A percentile compares a stretch with the other conserved stretches of the same genome.
Evolutionary conservation across 2,797 vertebrate genomes (phyloP).

Genomic region (Atherinosoma microstoma): DNA sequence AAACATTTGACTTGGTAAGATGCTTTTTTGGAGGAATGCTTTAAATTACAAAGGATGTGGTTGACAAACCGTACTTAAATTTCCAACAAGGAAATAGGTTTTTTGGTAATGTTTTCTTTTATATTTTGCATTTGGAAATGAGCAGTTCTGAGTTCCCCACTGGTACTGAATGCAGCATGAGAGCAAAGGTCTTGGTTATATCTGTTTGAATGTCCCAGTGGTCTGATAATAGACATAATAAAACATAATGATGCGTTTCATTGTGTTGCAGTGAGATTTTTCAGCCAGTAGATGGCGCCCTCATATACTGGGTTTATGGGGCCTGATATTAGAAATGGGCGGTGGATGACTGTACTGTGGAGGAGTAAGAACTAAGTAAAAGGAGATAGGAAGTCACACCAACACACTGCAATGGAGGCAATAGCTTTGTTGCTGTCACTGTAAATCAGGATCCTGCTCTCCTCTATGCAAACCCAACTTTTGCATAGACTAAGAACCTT

Average conservation of each 20-base stretch:
- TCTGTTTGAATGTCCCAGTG: not conserved
- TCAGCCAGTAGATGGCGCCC: conserved; percentile 55
- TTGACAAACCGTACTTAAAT: too few species aligned
- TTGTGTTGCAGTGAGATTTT: conserved; percentile 17
- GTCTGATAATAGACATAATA: not conserved
- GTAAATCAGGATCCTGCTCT: not conserved
- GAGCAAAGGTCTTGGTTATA: not conserved
- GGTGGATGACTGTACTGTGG: not conserved
- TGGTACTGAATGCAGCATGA: not conserved
- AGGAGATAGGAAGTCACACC: not conserved
- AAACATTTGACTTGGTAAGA: too few species aligned
- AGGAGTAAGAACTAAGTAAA: not conserved
- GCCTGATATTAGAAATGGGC: not conserved
- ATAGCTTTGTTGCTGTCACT: not conserved
- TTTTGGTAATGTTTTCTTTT: too few species aligned
- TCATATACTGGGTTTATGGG: not conserved
- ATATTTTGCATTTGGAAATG: too few species aligned
- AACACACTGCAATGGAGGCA: not conserved
- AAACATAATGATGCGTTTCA: not conserved
- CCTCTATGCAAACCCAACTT: not conserved
- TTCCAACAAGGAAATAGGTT: too few species aligned
- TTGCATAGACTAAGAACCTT: not conserved
- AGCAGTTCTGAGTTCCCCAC: too few species aligned
- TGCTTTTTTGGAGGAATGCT: too few species aligned
- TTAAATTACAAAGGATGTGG: too few species aligned